Base-by-base conservation (phyloP, 1,140 invertebrate species). In the Aplysia californica region DNA sequence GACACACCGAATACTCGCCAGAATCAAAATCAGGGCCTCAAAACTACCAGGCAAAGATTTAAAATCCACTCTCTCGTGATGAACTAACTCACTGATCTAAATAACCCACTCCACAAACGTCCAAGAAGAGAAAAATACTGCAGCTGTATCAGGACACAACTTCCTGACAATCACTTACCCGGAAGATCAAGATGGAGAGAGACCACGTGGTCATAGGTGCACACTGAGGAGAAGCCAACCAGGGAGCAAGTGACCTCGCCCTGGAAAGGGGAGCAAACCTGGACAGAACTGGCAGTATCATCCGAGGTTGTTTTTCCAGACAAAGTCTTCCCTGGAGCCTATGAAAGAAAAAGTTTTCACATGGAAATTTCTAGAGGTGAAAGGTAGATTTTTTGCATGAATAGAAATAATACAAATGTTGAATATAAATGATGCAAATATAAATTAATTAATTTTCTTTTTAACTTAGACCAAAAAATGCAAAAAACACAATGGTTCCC, bases 241-340 rank as follows among this genome's bases (percentile, higher is more conserved):
- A 75, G 41, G 55, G 59, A 65, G 50, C 72, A 75, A 4, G 72
- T 75, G 1, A 75, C 59, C 2, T 65, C 59, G 0, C 61, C 72
- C 3, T 38, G 35, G 29, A 44, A 75, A 41, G 72, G 72, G 4
- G 59, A 33, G 31, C 72, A 75, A 50, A 75, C 50, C 72, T 75
- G 59, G 31, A 65, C 3, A 31, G 41, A 41, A 23, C 72, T 75
- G 15, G 35, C 39, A 5, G 58, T 39, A 50, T 72, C 55, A n/a
- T 72, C 70, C 5, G 55, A 39, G 6, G 70, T 58, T 23, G 23
- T 26, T 29, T 72, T 61, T 0, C 23, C 35, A 2, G n/a, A 20
- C 18, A 72, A 21, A 1, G 38, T 61, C 36, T 55, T 61, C 0
- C 1, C n/a, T n/a, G 31, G 33, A 39, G 56, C 33, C 70, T 72